These are phyloP conservation scores for Calameuta filiformis DNA, from an alignment of 2,888 invertebrate genomes.

Conservation along the genomic window DNA sequence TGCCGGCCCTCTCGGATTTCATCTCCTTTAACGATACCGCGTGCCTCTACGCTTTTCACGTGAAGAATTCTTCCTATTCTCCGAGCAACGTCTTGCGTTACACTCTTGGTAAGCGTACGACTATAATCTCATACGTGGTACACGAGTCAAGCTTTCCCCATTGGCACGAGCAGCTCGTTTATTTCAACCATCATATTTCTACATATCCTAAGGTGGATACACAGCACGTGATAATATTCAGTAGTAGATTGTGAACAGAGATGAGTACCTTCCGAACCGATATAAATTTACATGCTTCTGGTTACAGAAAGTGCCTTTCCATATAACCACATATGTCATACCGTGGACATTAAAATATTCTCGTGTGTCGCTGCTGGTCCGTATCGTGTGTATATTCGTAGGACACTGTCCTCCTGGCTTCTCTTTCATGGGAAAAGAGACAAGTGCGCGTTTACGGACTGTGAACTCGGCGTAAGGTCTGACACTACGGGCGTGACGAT, in stretches of 20 bases:
- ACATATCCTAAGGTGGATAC: neutral
- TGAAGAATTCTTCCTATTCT: neutral
- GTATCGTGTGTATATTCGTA: neutral
- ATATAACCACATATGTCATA: neutral
- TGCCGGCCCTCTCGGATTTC: conserved; percentile 16
- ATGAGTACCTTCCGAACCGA: neutral
- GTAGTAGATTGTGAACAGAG: neutral
- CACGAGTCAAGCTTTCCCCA: neutral
- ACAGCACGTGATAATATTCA: neutral
- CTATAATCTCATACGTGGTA: neutral
- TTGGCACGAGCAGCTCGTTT: neutral
- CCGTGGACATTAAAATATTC: neutral
- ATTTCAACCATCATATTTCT: neutral
- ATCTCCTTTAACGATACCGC: conserved; percentile 15
- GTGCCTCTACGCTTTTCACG: conserved; percentile 9
- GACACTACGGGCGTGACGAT: conserved; percentile 22
- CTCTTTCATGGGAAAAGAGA: conserved; percentile 38
- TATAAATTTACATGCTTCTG: neutral
- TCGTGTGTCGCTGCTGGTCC: neutral
- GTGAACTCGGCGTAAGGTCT: conserved; percentile 41
- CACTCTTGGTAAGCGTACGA: neutral
- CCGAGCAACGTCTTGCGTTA: neutral
- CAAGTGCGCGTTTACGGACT: conserved; percentile 47
- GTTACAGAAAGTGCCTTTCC: neutral
- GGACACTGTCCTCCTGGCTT: neutral